Conservation (phyloP, 2,113 vertebrate genomes). For the Thymallus thymallus region DNA sequence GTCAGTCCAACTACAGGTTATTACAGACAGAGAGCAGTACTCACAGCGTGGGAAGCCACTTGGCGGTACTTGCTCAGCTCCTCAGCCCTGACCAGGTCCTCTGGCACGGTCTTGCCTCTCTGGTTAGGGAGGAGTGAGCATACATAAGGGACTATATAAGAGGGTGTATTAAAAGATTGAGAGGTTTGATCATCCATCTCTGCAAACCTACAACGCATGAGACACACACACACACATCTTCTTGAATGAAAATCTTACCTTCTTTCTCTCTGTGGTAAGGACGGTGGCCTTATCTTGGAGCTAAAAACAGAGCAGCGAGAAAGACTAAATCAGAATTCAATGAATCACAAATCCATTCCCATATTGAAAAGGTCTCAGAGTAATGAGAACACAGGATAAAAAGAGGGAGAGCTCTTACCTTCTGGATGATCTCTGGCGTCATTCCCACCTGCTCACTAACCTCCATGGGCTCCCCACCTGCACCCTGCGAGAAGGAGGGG, state of each 20-base stretch:
- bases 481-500: slow-evolving; percentile 62
- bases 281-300: slow-evolving; percentile 99
- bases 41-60: slow-evolving; percentile 93
- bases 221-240: too few relatives aligned
- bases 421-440: slow-evolving; percentile 97
- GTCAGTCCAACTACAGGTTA: neutral
- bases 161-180: too few relatives aligned
- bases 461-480: slow-evolving; percentile 91
- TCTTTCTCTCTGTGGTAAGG: slow-evolving; percentile 97
- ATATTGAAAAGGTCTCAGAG: neutral
- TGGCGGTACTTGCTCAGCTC: slow-evolving; percentile 97
- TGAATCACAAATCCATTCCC: neutral
- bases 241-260: slow-evolving; percentile 70
- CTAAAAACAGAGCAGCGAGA: slow-evolving; percentile 59
- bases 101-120: slow-evolving; percentile 96
- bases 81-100: slow-evolving; percentile 92
- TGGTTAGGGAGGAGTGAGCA: slow-evolving; percentile 50
- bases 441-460: slow-evolving; percentile 94
- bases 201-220: too few relatives aligned
- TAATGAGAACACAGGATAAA: neutral
- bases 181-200: neutral
- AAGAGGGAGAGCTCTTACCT: slow-evolving; percentile 71
- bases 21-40: slow-evolving; percentile 41
- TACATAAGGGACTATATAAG: neutral
- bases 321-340: neutral